Conservation (phyloP, 1,140 invertebrate species). For the Temnothorax nylanderi region DNA sequence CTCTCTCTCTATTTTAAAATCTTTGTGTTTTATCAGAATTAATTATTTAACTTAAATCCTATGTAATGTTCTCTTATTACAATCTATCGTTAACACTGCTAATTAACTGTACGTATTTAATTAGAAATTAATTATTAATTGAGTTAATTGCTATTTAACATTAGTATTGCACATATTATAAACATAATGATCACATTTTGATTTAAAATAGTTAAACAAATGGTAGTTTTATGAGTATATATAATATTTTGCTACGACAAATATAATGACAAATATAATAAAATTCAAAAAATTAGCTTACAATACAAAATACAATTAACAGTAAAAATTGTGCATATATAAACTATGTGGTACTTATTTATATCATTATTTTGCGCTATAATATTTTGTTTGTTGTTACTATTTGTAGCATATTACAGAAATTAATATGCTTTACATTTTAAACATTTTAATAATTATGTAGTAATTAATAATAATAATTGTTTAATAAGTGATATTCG, state of each 20-base stretch:
- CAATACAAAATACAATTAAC: background rate
- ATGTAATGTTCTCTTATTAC: background rate
- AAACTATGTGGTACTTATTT: background rate
- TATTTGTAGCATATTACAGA: background rate
- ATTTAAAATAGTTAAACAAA: too few relatives aligned
- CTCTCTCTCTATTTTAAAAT: too few relatives aligned
- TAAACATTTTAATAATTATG: constrained; percentile 1
- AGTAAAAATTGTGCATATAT: background rate
- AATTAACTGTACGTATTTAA: constrained; percentile 25
- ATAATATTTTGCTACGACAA: too few relatives aligned
- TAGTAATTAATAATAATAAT: background rate
- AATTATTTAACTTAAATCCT: background rate
- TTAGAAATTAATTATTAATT: constrained; percentile 27
- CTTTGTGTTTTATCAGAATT: background rate
- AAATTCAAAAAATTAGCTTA: background rate
- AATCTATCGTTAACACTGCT: background rate
- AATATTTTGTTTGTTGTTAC: background rate
- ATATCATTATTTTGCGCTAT: background rate
- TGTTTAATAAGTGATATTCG: background rate
- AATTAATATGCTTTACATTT: background rate
- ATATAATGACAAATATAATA: background rate
- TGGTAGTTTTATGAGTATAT: too few relatives aligned
- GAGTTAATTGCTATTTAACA: background rate
- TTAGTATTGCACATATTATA: background rate
- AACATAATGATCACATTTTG: background rate